phyloP scores from a whole-genome alignment of 2,888 invertebrate species.

The Dexiosoma caninum region DNA sequence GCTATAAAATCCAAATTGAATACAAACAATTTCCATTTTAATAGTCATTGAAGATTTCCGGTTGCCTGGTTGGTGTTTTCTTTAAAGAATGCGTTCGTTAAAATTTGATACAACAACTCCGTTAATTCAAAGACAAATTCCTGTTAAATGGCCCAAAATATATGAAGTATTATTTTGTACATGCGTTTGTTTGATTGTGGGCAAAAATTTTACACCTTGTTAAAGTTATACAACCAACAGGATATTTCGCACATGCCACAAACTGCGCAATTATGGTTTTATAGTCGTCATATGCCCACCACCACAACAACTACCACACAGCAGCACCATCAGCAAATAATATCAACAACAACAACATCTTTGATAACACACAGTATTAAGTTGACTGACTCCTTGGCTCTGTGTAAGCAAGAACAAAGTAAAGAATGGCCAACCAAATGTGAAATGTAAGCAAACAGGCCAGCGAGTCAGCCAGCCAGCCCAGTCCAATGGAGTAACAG shows the following conservation, averaged over 20 bases:
- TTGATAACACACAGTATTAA: not conserved
- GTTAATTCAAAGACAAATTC: conserved; percentile 32
- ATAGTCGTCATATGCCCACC: conserved; percentile 11
- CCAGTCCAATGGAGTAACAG: conserved; percentile 54
- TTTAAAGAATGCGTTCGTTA: conserved; percentile 7
- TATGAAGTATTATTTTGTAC: no score
- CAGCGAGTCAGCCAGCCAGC: conserved; percentile 29
- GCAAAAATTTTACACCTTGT: conserved; percentile 57
- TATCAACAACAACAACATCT: not conserved
- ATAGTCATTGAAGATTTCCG: conserved; percentile 62
- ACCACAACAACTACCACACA: conserved; percentile 7
- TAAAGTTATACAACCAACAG: conserved; percentile 62
- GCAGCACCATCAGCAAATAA: not conserved
- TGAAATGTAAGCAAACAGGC: conserved; percentile 36
- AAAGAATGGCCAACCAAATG: conserved; percentile 57
- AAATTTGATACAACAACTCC: conserved; percentile 16
- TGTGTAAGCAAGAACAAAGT: not conserved
- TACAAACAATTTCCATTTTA: conserved; percentile 54
- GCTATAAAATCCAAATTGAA: conserved; percentile 46
- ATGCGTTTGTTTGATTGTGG: conserved; percentile 10
- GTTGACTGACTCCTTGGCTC: not conserved
- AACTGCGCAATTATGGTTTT: conserved; percentile 65
- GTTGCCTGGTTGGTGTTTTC: conserved; percentile 44
- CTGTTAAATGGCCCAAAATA: conserved; percentile 31
- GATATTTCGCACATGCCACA: conserved; percentile 67